These are phyloP conservation scores for Andrena hattorfiana DNA, from an alignment of 2,888 invertebrate species.

Conservation along the genomic window DNA sequence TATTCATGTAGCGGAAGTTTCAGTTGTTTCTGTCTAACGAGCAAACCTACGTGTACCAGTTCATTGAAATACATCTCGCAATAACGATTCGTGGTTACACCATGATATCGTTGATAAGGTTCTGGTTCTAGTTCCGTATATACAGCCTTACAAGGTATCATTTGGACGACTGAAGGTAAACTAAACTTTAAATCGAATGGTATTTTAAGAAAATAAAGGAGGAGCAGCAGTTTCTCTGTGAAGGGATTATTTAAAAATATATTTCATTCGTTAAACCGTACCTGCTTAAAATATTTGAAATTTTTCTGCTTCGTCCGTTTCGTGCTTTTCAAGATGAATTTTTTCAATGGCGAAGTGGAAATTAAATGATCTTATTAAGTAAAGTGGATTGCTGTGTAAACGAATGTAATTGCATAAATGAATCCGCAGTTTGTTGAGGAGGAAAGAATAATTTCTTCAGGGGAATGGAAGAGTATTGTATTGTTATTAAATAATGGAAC, in stretches of 20 bases:
- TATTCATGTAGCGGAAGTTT: constrained; percentile 34
- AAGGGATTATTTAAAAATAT: too few relatives aligned
- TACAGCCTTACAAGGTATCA: neutral
- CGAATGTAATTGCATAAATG: neutral
- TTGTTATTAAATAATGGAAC: neutral
- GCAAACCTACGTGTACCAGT: constrained; percentile 21
- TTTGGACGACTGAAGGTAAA: neutral
- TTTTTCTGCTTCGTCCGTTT: too few relatives aligned
- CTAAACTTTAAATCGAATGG: too few relatives aligned
- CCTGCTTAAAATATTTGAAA: too few relatives aligned
- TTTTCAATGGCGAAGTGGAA: too few relatives aligned
- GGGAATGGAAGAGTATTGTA: neutral
- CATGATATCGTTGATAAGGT: constrained; percentile 17
- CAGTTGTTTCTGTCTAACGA: constrained; percentile 38
- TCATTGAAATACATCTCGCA: constrained; percentile 15
- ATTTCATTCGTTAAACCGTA: too few relatives aligned
- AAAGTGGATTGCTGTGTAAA: neutral
- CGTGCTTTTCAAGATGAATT: too few relatives aligned
- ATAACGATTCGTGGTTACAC: constrained; percentile 1
- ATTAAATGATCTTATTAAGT: too few relatives aligned
- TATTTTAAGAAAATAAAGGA: too few relatives aligned
- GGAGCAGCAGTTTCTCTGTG: too few relatives aligned
- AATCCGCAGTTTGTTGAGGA: neutral
- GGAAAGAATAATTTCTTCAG: neutral
- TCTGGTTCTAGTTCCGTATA: neutral